Percentiles rank a stretch among this genome's conserved stretches.
Evolutionary conservation across 2,113 vertebrate genomes (phyloP).

Genomic region (Aspidoscelis tigris): DNA sequence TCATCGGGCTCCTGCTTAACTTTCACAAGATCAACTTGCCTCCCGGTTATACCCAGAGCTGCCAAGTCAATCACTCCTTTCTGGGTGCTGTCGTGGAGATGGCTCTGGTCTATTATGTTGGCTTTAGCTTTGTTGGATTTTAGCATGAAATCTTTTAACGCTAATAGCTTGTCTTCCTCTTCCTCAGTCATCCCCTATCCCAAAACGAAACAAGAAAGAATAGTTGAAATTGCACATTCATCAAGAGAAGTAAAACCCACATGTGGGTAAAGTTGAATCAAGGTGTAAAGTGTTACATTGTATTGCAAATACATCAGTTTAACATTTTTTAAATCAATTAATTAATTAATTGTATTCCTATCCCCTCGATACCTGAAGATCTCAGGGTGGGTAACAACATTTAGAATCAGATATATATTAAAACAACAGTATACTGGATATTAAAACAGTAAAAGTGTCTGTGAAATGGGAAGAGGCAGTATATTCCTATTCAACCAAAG

Average conservation of each 20-base stretch:
- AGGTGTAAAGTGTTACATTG: neutral
- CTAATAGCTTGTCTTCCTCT: constrained; percentile 96
- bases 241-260: constrained; percentile 13
- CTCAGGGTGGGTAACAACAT: no score
- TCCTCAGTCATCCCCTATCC: constrained; percentile 95
- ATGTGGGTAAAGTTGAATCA: neutral
- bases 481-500: no score
- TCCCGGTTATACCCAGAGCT: constrained; percentile 87
- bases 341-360: neutral
- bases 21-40: constrained; percentile 94
- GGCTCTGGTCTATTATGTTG: constrained; percentile 92
- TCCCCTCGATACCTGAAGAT: no score
- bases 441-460: no score
- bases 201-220: constrained; percentile 31
- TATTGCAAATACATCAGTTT: neutral
- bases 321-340: neutral
- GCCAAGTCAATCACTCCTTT: constrained; percentile 91
- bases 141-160: constrained; percentile 97
- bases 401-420: no score
- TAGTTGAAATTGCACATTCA: constrained; percentile 34
- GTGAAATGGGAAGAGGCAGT: no score
- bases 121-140: constrained; percentile 98
- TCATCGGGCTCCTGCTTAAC: constrained; percentile 91
- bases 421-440: no score
- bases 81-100: constrained; percentile 85